phyloP scores from a whole-genome alignment of 2,113 vertebrate species.

The Marcusenius ussheri region DNA sequence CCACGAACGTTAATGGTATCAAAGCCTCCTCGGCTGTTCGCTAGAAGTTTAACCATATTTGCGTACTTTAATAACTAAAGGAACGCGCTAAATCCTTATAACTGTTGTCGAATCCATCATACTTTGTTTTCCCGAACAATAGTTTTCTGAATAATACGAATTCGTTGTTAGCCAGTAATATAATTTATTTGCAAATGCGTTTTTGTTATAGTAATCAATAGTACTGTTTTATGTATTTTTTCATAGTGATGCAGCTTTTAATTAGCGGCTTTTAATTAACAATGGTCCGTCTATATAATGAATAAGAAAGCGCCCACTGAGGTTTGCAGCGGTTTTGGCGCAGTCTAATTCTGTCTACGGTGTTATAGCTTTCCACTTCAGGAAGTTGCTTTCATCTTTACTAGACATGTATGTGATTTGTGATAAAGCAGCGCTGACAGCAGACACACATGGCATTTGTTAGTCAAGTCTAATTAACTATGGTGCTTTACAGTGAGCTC shows the following conservation, averaged over 20 bases:
- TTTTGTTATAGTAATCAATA: background rate
- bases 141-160: background rate
- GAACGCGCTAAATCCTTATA: background rate
- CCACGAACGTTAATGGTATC: background rate
- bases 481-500: background rate
- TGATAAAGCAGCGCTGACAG: background rate
- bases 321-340: background rate
- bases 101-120: background rate
- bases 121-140: background rate
- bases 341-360: background rate
- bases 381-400: conserved; percentile 4
- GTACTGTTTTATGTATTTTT: background rate
- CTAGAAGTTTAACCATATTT: background rate
- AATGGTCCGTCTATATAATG: background rate
- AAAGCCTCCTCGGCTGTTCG: background rate
- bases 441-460: background rate
- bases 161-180: background rate
- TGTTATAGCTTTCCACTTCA: background rate
- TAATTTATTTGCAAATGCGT: background rate
- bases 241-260: background rate
- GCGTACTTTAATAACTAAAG: background rate
- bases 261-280: background rate
- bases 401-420: background rate
- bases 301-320: background rate
- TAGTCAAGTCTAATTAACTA: background rate